Percentiles rank a stretch among this genome's conserved stretches.
These are phyloP conservation scores for Rhyacophila evoluta DNA, from an alignment of 2,888 invertebrate species.

Conservation along the genomic window DNA sequence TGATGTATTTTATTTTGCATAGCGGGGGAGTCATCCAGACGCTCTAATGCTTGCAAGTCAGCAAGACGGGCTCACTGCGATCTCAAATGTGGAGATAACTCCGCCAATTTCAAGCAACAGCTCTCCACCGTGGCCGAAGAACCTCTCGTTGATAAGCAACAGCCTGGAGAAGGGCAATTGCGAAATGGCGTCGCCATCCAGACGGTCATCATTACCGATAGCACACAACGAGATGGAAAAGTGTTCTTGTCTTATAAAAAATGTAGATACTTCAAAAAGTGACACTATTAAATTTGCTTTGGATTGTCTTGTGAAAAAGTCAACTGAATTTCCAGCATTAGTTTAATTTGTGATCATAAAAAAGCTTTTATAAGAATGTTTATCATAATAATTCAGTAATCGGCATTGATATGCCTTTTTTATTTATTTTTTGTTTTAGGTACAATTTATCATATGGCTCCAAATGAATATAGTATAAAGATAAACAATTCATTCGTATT, in stretches of 20 bases:
- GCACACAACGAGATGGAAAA: constrained; percentile 23
- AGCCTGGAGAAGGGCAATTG: constrained; percentile 39
- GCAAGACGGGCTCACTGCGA: constrained; percentile 51
- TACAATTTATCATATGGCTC: too few species aligned
- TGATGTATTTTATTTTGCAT: constrained; percentile 28
- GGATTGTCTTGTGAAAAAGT: constrained; percentile 39
- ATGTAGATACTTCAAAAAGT: constrained; percentile 45
- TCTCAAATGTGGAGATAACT: constrained; percentile 50
- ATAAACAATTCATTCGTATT: too few species aligned
- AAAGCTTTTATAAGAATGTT: too few species aligned
- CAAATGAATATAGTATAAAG: too few species aligned
- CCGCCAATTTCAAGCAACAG: constrained; percentile 48
- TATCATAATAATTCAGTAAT: too few species aligned
- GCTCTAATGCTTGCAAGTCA: constrained; percentile 50
- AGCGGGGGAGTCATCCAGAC: constrained; percentile 49
- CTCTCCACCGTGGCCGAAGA: constrained; percentile 53
- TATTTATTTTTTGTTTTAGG: too few species aligned
- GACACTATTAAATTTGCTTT: constrained; percentile 39
- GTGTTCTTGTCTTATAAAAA: constrained; percentile 40
- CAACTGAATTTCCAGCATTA: constrained; percentile 32
- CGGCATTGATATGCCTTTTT: too few species aligned
- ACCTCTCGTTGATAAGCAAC: constrained; percentile 42
- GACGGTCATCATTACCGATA: constrained; percentile 4
- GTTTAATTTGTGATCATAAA: too few species aligned
- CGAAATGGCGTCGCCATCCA: neutral